Base-by-base conservation (phyloP, 1,140 invertebrate genomes). In the Oscheius sp. region DNA sequence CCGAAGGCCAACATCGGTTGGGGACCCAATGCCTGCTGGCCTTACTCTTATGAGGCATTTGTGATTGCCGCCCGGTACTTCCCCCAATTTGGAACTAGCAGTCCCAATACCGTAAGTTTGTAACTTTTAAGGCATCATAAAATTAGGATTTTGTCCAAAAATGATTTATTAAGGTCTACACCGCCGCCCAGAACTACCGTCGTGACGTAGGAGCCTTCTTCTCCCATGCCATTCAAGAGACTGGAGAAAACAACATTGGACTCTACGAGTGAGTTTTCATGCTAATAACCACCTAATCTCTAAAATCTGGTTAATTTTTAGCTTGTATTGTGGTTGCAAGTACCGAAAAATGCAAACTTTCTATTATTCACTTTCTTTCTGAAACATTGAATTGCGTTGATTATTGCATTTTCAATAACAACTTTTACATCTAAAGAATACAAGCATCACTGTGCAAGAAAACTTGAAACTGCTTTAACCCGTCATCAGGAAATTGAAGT, bases 21-120 rank as follows among this genome's bases (percentile, higher is more conserved):
- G 77, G 82, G 82, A 2, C 80, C 79, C 0, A 38, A 77, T 58
- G 31, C 61, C 3, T 83, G 82, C 59, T 77, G 74, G 23, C 82
- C 82, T 0, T 83, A 84, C 67, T 83, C 80, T 2, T 83, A 79
- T 55, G 81, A 83, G 36, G 45, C 75, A 10, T 83, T 83, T 65
- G 73, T 76, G 15, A 82, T 83, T 59, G 82, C 82, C 20, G 73
- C 82, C 15, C 69, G 82, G 18, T 83, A 84, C 52, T 83, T 83
- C 45, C 82, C 82, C 1, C 52, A 78, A n/a, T 83, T 83, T 58
- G 82, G 82, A 36, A 75, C 79, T 10, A 15, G 52, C 0, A 64
- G 46, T 63, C 77, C 72, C 3, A 75, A 75, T 58, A 69, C 38
- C 26, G 67, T 68, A 64, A n/a, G n/a, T n/a, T n/a, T n/a, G n/a